A percentile compares a stretch with the other conserved stretches of the same genome.
These are phyloP conservation scores for Argentina silus DNA, from an alignment of 2,797 vertebrate species.

Conservation along the genomic window DNA sequence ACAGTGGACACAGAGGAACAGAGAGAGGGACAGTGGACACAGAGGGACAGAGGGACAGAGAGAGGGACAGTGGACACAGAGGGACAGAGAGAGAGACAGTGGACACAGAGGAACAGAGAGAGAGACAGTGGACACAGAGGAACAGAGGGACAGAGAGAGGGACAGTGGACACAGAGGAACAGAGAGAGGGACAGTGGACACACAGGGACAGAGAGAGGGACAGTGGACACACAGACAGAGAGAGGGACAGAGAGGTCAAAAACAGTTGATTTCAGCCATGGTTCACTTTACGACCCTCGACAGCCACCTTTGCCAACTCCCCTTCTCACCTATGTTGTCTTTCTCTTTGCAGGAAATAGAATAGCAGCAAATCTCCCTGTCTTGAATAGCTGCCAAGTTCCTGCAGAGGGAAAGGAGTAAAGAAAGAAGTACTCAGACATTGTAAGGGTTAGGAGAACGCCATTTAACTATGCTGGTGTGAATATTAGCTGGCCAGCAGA, in stretches of 20 bases:
- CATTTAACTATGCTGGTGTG: not conserved
- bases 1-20: not conserved
- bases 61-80: too few relatives aligned
- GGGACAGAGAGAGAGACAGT: not conserved
- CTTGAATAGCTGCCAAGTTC: slow-evolving; percentile 87
- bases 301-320: not conserved
- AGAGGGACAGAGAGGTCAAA: not conserved
- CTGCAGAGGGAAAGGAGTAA: slow-evolving; percentile 54
- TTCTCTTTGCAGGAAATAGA: slow-evolving; percentile 99
- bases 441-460: too few relatives aligned
- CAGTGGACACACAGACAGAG: too few relatives aligned
- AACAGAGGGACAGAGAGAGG: not conserved
- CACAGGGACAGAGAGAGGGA: too few relatives aligned
- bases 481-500: slow-evolving; percentile 35
- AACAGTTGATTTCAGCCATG: not conserved
- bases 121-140: not conserved
- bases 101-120: not conserved
- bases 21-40: not conserved
- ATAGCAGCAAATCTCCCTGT: slow-evolving; percentile 88
- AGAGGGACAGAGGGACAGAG: not conserved
- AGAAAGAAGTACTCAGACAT: not conserved
- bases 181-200: not conserved
- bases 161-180: not conserved
- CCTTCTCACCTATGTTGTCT: slow-evolving; percentile 85
- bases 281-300: too few relatives aligned